Percentiles rank a stretch among this genome's conserved stretches.
phyloP scores from a whole-genome alignment of 64 coral and sea anemone species.

The Pocillopora verrucosa region DNA sequence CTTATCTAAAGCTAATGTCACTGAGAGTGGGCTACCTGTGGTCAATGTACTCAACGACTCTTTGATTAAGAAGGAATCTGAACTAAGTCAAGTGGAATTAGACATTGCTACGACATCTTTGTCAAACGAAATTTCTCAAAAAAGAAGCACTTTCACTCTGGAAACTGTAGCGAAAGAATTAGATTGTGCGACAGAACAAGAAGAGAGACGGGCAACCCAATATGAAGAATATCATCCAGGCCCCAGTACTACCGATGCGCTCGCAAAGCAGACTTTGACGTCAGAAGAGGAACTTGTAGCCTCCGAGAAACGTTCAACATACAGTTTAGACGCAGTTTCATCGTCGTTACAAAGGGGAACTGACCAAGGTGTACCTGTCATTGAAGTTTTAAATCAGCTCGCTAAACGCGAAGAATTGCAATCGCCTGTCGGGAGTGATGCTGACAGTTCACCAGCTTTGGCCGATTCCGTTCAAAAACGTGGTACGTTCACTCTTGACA shows the following conservation, averaged over 20 bases:
- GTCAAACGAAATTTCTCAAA: background rate
- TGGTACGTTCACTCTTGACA: conserved; percentile 45
- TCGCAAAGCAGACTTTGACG: background rate
- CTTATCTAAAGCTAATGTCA: conserved; percentile 26
- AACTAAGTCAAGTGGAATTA: background rate
- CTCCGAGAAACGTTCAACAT: conserved; percentile 17
- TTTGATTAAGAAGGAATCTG: background rate
- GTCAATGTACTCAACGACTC: conserved; percentile 44
- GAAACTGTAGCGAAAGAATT: conserved; percentile 19
- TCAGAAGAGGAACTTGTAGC: background rate
- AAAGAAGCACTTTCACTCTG: conserved; percentile 27
- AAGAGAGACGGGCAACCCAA: background rate
- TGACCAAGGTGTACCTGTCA: background rate
- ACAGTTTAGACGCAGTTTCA: conserved; percentile 19
- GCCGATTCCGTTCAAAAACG: background rate
- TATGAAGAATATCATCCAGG: background rate
- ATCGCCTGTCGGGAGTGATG: background rate
- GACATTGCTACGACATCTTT: background rate
- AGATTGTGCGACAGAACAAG: background rate
- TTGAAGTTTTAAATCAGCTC: background rate
- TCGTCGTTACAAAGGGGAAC: background rate
- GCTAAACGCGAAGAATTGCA: background rate
- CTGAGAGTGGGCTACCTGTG: conserved; percentile 29
- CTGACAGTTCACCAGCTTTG: background rate
- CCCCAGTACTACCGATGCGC: background rate